A percentile compares a stretch with the other conserved stretches of the same genome.
Evolutionary conservation across 1,140 invertebrate species (phyloP).

Genomic region (Sesamia nonagrioides): DNA sequence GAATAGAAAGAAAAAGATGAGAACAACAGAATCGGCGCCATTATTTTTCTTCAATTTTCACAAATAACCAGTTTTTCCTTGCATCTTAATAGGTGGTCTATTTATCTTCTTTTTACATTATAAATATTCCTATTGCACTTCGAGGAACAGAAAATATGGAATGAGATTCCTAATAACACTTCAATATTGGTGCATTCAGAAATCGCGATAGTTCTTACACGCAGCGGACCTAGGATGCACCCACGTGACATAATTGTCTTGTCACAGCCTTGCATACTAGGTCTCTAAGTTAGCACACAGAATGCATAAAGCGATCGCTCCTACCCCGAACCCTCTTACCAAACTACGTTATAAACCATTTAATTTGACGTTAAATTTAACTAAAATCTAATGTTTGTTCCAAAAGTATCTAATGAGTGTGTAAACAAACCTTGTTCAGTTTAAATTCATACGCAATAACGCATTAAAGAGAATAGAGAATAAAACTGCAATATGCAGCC

Average conservation of each 20-base stretch:
- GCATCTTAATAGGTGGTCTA: constrained; percentile 4
- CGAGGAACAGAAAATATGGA: background rate
- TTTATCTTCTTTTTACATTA: background rate
- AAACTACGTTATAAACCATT: constrained; percentile 11
- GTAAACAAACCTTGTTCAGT: too few relatives aligned
- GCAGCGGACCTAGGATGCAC: background rate
- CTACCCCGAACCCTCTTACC: constrained; percentile 31
- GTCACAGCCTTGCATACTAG: background rate
- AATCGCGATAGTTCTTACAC: constrained; percentile 24
- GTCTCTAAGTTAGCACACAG: constrained; percentile 59
- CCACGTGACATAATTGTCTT: background rate
- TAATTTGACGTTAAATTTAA: background rate
- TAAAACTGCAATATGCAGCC: too few relatives aligned
- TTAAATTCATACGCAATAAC: too few relatives aligned
- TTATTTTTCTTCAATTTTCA: constrained; percentile 10
- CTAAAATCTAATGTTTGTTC: background rate
- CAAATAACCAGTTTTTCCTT: background rate
- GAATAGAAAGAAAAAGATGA: too few relatives aligned
- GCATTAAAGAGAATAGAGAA: too few relatives aligned
- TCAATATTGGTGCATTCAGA: constrained; percentile 40
- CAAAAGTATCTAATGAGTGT: too few relatives aligned
- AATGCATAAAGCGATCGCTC: constrained; percentile 61
- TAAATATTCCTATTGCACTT: background rate
- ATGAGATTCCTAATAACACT: constrained; percentile 9
- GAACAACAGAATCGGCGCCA: too few relatives aligned